Base-by-base conservation (phyloP, 1,140 invertebrate species). In the Vollenhovia emeryi region DNA sequence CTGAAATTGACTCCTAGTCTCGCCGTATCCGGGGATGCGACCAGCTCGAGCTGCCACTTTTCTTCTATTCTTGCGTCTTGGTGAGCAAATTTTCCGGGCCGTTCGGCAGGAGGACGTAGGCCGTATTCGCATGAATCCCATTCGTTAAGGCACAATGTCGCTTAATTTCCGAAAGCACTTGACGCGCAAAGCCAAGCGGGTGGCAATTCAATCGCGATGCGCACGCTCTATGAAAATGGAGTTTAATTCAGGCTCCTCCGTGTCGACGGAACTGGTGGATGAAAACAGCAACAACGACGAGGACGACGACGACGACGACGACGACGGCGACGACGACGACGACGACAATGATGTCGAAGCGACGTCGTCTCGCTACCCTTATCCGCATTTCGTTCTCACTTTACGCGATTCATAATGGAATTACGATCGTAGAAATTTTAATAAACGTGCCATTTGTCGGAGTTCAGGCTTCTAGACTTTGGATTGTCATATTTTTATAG, bases 141-240 rank as follows among this genome's bases (percentile, higher is more conserved):
- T 91, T 91, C 90, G 85, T 89, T 89, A 89, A 71, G 60, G 83
- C 64, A 91, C 91, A 91, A 91, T 91, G 87, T 84, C 86, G 85
- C 89, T 91, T 91, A 91, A 91, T 91, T 91, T 91, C 78, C 88
- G 87, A 89, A 86, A 84, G 78, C 88, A 82, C 87, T 82, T 71
- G 73, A 68, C 83, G 73, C 73, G 71, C 75, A 86, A 86, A 89
- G 84, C 87, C 87, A 64, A 82, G 64, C 87, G 87, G 84, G 84
- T 73, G 80, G 90, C 89, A 89, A 90, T 90, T 91, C 85, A 91
- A 91, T 91, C 89, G 85, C 69, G 86, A 74, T 55, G 73, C 78
- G 78, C 48, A 57, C 71, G 86, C 71, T 86, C 86, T 76, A 83
- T 88, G 87, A 89, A 88, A 89, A 90, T 87, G 66, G 84, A 88